These are phyloP conservation scores for Ceratosolen solmsi DNA, from an alignment of 1,140 invertebrate species.

Conservation along the genomic window DNA sequence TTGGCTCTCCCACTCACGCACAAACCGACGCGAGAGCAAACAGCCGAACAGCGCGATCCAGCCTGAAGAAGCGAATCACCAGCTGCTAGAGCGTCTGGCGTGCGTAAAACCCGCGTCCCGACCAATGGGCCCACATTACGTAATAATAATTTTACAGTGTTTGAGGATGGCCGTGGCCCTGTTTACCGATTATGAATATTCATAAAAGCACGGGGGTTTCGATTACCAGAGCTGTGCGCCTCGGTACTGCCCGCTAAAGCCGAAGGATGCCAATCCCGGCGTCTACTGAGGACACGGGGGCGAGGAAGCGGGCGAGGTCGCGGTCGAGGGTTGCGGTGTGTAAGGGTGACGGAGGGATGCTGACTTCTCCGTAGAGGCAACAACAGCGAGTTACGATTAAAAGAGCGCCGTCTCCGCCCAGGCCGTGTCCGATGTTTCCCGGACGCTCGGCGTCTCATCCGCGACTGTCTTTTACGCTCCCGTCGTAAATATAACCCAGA, in stretches of 20 bases:
- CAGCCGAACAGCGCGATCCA: neutral
- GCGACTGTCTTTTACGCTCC: conserved; percentile 44
- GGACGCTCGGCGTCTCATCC: neutral
- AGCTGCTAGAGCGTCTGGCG: neutral
- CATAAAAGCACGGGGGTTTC: conserved; percentile 5
- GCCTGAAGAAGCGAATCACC: neutral
- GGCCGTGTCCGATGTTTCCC: conserved; percentile 61
- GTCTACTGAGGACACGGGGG: too few relatives aligned
- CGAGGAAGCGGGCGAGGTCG: neutral
- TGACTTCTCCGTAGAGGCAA: neutral
- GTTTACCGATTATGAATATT: conserved; percentile 40
- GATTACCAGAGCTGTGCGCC: too few relatives aligned
- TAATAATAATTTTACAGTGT: neutral
- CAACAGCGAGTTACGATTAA: conserved; percentile 64
- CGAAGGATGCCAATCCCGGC: too few relatives aligned
- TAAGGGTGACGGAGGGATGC: neutral
- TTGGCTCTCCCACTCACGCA: neutral
- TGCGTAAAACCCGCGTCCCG: neutral
- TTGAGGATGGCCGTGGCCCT: neutral
- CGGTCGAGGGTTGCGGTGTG: neutral
- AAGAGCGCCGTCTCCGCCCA: conserved; percentile 64
- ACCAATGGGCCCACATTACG: neutral
- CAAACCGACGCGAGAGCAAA: neutral
- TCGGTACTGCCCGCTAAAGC: too few relatives aligned
- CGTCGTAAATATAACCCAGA: conserved; percentile 46